These are phyloP conservation scores for Drosophila demipolita DNA, from an alignment of 2,888 invertebrate species.

Conservation along the genomic window DNA sequence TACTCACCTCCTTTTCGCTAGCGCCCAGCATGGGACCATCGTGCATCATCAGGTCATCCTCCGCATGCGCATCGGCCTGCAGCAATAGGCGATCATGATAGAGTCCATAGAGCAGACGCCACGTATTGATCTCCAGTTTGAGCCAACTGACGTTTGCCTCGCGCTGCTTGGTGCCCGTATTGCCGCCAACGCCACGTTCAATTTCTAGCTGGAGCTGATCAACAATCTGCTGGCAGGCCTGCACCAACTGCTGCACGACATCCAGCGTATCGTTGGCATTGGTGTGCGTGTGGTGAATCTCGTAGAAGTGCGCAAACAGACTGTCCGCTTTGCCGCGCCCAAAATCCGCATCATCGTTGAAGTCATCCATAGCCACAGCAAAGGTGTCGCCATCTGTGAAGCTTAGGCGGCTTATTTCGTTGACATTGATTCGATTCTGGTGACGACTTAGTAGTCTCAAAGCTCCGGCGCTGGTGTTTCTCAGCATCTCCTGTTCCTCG, in stretches of 20 bases:
- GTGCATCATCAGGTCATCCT: slow-evolving; percentile 72
- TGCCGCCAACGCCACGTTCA: slow-evolving; percentile 47
- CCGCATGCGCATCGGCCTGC: slow-evolving; percentile 77
- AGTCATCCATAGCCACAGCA: slow-evolving; percentile 10
- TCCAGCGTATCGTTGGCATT: slow-evolving; percentile 81
- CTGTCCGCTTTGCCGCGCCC: slow-evolving; percentile 78
- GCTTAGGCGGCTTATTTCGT: slow-evolving; percentile 50
- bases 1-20: slow-evolving; percentile 85
- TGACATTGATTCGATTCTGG: slow-evolving; percentile 38
- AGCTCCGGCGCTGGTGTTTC: slow-evolving; percentile 45
- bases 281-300: slow-evolving; percentile 82
- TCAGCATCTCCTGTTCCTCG: slow-evolving; percentile 62
- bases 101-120: slow-evolving; percentile 93
- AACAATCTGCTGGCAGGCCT: slow-evolving; percentile 74
- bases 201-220: slow-evolving; percentile 76
- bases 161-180: slow-evolving; percentile 41
- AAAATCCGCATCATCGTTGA: slow-evolving; percentile 45
- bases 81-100: slow-evolving; percentile 91
- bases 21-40: slow-evolving; percentile 85
- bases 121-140: slow-evolving; percentile 94
- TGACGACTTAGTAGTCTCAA: slow-evolving; percentile 30
- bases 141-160: slow-evolving; percentile 86
- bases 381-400: slow-evolving; percentile 25
- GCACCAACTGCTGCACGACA: slow-evolving; percentile 77
- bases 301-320: slow-evolving; percentile 83